Percentiles rank a stretch among this genome's conserved stretches.
Evolutionary conservation across 2,113 vertebrate species (phyloP).

Genomic region (Lophura nycthemera): DNA sequence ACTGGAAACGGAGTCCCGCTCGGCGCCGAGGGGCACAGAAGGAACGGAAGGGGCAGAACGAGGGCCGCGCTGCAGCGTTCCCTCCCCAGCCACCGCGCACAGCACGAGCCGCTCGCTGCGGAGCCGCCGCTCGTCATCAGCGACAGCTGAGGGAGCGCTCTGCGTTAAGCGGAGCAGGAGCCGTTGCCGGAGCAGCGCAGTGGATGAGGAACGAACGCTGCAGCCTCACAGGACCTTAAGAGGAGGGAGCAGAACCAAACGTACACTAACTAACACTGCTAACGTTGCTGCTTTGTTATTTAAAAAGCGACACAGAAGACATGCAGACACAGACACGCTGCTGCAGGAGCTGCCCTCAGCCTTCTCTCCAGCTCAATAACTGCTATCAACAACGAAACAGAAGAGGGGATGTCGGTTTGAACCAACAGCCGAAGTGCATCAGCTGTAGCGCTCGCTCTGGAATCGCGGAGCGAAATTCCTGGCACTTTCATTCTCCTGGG

Average conservation of each 20-base stretch:
- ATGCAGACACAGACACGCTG: conserved; percentile 56
- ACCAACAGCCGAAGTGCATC: conserved; percentile 16
- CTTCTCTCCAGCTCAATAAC: conserved; percentile 16
- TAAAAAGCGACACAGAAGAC: conserved; percentile 22
- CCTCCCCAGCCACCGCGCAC: too few relatives aligned
- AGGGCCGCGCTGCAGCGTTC: not conserved
- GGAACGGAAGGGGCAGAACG: too few relatives aligned
- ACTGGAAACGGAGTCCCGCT: too few relatives aligned
- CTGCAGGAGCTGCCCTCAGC: not conserved
- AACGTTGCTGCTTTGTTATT: not conserved
- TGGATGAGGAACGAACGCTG: not conserved
- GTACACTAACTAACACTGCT: not conserved
- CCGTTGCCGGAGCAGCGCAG: not conserved
- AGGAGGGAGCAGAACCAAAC: not conserved
- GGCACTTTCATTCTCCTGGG: conserved; percentile 84
- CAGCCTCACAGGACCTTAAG: not conserved
- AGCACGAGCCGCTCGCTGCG: too few relatives aligned
- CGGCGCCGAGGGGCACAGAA: too few relatives aligned
- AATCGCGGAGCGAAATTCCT: conserved; percentile 75
- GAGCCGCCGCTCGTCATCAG: too few relatives aligned
- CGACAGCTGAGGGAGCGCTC: too few relatives aligned
- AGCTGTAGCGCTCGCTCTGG: conserved; percentile 78
- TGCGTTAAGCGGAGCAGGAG: too few relatives aligned
- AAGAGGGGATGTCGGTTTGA: not conserved
- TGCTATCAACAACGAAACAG: not conserved